phyloP scores from a whole-genome alignment of 2,113 vertebrate species.

The Heterochromis multidens region DNA sequence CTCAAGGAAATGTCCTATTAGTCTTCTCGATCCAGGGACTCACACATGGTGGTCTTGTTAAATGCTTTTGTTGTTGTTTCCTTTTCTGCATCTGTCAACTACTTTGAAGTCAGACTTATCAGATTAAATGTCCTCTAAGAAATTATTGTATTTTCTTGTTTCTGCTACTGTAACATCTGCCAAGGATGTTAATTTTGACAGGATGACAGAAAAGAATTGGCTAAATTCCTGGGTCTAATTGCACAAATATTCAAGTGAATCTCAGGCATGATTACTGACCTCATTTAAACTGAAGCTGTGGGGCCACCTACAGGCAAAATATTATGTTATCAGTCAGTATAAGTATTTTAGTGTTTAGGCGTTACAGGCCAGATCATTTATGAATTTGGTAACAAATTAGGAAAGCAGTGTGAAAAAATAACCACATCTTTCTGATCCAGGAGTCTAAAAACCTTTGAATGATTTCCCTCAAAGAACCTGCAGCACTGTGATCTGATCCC shows the following conservation, averaged over 20 bases:
- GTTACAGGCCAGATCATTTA: neutral
- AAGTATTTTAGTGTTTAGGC: neutral
- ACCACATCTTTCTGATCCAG: too few species aligned
- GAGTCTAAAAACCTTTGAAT: neutral
- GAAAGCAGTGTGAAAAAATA: neutral
- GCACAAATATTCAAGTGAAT: neutral
- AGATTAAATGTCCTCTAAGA: neutral
- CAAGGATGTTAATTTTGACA: neutral
- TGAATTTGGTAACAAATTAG: neutral
- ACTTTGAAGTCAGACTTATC: neutral
- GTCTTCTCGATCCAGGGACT: too few species aligned
- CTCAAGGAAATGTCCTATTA: too few species aligned
- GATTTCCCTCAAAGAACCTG: neutral
- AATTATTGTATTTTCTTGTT: neutral
- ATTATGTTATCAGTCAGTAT: neutral
- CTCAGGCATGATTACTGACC: neutral
- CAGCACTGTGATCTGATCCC: neutral
- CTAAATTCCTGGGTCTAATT: neutral
- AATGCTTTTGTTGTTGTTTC: neutral
- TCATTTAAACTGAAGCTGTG: neutral
- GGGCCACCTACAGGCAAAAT: neutral
- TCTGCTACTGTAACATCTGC: neutral
- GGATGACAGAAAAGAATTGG: neutral
- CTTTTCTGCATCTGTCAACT: neutral
- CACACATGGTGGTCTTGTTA: too few species aligned